Evolutionary conservation across 2,888 invertebrate genomes (phyloP).

Genomic region (Neoaliturus tenellus): DNA sequence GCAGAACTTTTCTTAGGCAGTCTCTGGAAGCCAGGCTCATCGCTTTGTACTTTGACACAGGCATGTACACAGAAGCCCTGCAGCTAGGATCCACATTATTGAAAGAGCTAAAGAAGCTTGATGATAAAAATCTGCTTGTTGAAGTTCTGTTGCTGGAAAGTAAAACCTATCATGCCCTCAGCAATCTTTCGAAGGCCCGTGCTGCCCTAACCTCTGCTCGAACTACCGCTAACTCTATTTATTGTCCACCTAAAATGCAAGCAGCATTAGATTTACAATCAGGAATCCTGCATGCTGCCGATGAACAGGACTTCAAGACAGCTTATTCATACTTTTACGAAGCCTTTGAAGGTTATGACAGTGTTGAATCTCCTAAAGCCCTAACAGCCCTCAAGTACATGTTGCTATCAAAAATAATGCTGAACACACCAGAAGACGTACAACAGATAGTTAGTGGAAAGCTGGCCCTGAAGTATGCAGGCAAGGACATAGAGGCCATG

Average conservation of each 20-base stretch:
- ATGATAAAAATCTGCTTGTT: constrained; percentile 98
- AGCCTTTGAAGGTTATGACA: constrained; percentile 99
- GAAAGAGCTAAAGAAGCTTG: constrained; percentile 97
- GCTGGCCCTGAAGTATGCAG: constrained; percentile 96
- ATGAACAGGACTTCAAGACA: constrained; percentile 99
- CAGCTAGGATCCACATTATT: constrained; percentile 90
- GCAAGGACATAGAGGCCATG: constrained; percentile 98
- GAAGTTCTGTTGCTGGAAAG: constrained; percentile 99
- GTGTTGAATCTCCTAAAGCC: constrained; percentile 94
- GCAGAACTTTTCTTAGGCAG: constrained; percentile 97
- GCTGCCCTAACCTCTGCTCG: constrained; percentile 98
- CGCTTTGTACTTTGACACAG: constrained; percentile 95
- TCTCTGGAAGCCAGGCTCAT: constrained; percentile 96
- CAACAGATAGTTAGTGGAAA: constrained; percentile 97
- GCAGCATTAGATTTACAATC: constrained; percentile 98
- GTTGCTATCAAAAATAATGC: constrained; percentile 99
- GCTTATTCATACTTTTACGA: constrained; percentile 99
- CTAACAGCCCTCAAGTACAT: constrained; percentile 98
- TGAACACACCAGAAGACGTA: constrained; percentile 97
- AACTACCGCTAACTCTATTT: constrained; percentile 99
- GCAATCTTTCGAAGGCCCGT: constrained; percentile 96
- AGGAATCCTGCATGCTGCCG: constrained; percentile 99
- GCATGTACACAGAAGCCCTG: constrained; percentile 91
- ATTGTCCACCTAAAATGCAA: constrained; percentile 99
- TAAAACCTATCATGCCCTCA: constrained; percentile 98